Evolutionary conservation across 2,797 vertebrate genomes (phyloP).

Genomic region (Todus mexicanus): DNA sequence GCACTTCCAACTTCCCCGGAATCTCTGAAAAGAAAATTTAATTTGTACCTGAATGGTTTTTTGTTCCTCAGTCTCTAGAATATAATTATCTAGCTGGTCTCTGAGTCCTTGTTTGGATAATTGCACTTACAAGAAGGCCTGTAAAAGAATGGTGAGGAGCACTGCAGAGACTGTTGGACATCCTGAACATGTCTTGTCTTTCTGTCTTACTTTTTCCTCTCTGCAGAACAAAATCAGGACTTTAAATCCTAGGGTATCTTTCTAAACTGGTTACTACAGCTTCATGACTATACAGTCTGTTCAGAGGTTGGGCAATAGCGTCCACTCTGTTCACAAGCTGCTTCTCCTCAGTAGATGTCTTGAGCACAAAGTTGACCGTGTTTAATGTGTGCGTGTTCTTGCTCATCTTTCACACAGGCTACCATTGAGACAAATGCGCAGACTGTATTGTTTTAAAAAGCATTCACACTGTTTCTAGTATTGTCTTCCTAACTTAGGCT

Average conservation of each 20-base stretch:
- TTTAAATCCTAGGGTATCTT: not conserved
- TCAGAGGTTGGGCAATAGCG: not conserved
- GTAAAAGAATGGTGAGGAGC: not conserved
- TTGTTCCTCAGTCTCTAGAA: not conserved
- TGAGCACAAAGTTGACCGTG: not conserved
- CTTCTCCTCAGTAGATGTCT: not conserved
- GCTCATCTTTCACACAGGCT: not conserved
- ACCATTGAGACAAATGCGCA: not conserved
- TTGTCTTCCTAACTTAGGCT: not conserved
- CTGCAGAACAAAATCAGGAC: not conserved
- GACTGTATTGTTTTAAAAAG: not conserved
- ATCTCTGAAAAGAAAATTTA: conserved; percentile 11
- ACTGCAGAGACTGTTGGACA: not conserved
- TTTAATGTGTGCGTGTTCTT: not conserved
- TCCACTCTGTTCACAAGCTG: not conserved
- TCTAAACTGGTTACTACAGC: not conserved
- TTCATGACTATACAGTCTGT: not conserved
- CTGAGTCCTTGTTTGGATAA: not conserved
- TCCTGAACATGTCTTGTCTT: not conserved
- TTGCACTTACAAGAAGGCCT: not conserved
- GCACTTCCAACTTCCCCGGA: not conserved
- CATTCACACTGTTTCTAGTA: not conserved
- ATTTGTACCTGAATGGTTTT: not conserved
- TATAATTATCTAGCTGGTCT: not conserved
- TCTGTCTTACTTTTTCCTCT: not conserved